Evolutionary conservation across 2,797 vertebrate species (phyloP), one percentile per base, ranked within the genome.

Genomic region (Fistularia commersonii): DNA sequence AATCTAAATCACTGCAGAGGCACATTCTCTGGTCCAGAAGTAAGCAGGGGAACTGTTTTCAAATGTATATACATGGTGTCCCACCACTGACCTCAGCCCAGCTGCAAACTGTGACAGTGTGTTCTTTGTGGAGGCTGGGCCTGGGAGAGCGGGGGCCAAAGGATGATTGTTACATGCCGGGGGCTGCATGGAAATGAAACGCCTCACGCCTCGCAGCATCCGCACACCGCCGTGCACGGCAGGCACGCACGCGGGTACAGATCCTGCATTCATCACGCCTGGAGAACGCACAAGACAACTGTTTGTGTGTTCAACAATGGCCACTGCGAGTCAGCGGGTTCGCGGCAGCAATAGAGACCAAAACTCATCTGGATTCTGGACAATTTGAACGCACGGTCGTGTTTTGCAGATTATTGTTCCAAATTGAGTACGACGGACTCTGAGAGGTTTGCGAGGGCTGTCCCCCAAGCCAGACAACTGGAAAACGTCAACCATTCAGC

Each of bases 41-140:
- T 23, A 2, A 23, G 23, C 23, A 23, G 23, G 23, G 23, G 2
- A 23, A 23, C 4, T 23, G 23, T 4, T 23, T 23, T 23, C 23
- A 23, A 23, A 23, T 4, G 23, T 23, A 23, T 4, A 23, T 4
- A 23, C 23, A 23, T 2, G 23, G 23, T 4, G 23, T 23, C 23
- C 23, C 23, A 23, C 23, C 23, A 4, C 23, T 23, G 23, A 23
- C 23, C 23, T 23, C 23, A 23, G 33, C 79, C 74, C 79, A 84
- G 83, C 80, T 82, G 83, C 71, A 80, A 60, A 63, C 80, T 33
- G 64, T 63, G 64, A 89, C 86, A 90, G 80, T 82, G 87, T 83
- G 71, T 53, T 76, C 84, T 84, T 87, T 89, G 84, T 88, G 64
- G 54, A 63, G 48, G 45, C 54, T 45, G 1, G 67, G 77, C 50